Evolutionary conservation across 1,140 invertebrate genomes (phyloP), one percentile per base, ranked within the genome.

Genomic region (Pissodes strobi): DNA sequence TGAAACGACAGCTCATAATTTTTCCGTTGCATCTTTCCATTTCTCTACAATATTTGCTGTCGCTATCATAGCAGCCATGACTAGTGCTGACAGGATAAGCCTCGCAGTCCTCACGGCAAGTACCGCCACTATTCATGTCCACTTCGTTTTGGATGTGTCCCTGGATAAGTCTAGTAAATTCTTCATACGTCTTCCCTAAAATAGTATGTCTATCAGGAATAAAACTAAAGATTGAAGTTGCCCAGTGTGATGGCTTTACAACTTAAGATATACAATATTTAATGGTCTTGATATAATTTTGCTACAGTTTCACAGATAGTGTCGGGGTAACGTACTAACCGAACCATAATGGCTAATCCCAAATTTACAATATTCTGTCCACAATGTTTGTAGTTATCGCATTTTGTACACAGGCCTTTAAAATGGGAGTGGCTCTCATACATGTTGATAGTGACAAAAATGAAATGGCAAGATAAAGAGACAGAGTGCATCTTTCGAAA

Each of bases 111-210:
- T 93, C 86, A 6, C 82, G 79, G 74, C 92, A 95, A 0, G 88
- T 88, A 6, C 80, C 79, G 1, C 85, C 81, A 0, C 72, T 64
- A 74, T 93, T 93, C 78, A 95, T 79, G 73, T 93, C 89, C 9
- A 92, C 90, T 75, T 94, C 92, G 76, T 95, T 94, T 64, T 92
- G 88, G 21, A 95, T 84, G 71, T 90, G 92, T 1, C 91, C 92
- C 81, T 93, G 91, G 4, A 94, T 82, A 0, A 94, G 75, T 46
- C 88, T 83, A 0, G 88, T 93, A 17, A 95, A 79, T 74, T 90
- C 83, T 2, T 86, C 84, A 70, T 87, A 94, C 0, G 89, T 93
- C 67, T 82, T 78, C 2, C 85, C 85, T 84, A 61, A 15, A 70
- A 76, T 25, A 72, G 18, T 37, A 46, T 52, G 10, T 19, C n/a